These are phyloP conservation scores for Aphidius gifuensis DNA, from an alignment of 1,140 invertebrate genomes.

Conservation along the genomic window DNA sequence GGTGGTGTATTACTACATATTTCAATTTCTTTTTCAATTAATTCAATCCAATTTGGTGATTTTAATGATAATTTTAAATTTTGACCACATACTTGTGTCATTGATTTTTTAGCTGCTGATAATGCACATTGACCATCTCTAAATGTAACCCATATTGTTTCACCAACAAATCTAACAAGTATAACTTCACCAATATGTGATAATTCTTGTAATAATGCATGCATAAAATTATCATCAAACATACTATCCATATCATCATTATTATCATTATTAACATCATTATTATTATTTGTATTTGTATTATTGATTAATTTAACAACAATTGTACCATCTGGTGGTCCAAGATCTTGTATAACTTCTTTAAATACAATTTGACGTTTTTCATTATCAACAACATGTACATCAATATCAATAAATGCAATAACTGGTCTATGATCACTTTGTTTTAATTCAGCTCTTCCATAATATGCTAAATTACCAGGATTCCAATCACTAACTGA, in stretches of 20 bases:
- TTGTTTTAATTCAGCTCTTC: slow-evolving; percentile 91
- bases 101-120: slow-evolving; percentile 64
- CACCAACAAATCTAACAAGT: slow-evolving; percentile 84
- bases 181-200: slow-evolving; percentile 81
- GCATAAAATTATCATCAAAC: slow-evolving; percentile 72
- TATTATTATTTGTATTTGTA: slow-evolving; percentile 43
- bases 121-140: slow-evolving; percentile 80
- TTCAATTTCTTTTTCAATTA: slow-evolving; percentile 77
- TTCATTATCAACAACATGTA: slow-evolving; percentile 72
- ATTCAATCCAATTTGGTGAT: slow-evolving; percentile 78
- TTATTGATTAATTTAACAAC: slow-evolving; percentile 62
- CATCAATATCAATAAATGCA: slow-evolving; percentile 84
- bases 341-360: slow-evolving; percentile 80
- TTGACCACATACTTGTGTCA: slow-evolving; percentile 65
- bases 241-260: slow-evolving; percentile 50
- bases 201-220: slow-evolving; percentile 68
- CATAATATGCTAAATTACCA: slow-evolving; percentile 85
- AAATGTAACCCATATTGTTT: slow-evolving; percentile 88
- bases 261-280: slow-evolving; percentile 61
- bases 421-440: slow-evolving; percentile 97
- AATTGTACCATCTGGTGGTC: slow-evolving; percentile 94
- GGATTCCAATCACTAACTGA: slow-evolving; percentile 64
- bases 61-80: slow-evolving; percentile 73
- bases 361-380: slow-evolving; percentile 74
- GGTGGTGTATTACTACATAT: slow-evolving; percentile 72